Evolutionary conservation across 1,140 invertebrate species (phyloP).

Genomic region (Notospermus geniculatus): DNA sequence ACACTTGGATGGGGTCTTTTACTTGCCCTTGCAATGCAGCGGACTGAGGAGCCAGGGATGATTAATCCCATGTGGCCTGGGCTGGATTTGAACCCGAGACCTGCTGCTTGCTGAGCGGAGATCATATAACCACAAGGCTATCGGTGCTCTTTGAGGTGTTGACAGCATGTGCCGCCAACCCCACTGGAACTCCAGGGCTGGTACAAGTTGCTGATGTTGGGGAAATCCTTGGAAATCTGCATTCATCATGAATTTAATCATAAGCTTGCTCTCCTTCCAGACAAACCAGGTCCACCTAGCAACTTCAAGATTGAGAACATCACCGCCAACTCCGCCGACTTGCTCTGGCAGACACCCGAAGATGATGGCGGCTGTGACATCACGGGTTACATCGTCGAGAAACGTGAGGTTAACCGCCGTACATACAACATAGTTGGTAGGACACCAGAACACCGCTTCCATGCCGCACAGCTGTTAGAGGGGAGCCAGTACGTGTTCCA

Average conservation of each 20-base stretch:
- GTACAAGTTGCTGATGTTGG: neutral
- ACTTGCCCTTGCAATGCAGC: no score
- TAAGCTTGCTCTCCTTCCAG: no score
- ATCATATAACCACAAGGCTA: no score
- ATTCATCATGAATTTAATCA: no score
- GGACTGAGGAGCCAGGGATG: no score
- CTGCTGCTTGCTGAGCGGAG: no score
- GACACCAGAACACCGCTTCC: constrained; percentile 65
- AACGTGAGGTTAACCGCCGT: constrained; percentile 5
- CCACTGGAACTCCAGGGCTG: no score
- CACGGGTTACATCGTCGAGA: constrained; percentile 30
- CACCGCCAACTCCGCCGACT: neutral
- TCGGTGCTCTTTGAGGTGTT: no score
- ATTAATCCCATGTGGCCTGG: no score
- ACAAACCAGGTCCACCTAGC: constrained; percentile 40
- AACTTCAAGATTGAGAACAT: neutral
- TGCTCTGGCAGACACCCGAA: constrained; percentile 26
- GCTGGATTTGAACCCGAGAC: no score
- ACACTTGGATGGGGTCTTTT: no score
- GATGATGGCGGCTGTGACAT: constrained; percentile 30
- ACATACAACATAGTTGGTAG: constrained; percentile 3
- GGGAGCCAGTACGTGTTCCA: constrained; percentile 93
- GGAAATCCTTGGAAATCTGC: neutral
- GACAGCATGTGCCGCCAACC: no score
- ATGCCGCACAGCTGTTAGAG: constrained; percentile 66